Evolutionary conservation across 2,888 invertebrate genomes (phyloP).

Genomic region (Chaitophorus viminalis): DNA sequence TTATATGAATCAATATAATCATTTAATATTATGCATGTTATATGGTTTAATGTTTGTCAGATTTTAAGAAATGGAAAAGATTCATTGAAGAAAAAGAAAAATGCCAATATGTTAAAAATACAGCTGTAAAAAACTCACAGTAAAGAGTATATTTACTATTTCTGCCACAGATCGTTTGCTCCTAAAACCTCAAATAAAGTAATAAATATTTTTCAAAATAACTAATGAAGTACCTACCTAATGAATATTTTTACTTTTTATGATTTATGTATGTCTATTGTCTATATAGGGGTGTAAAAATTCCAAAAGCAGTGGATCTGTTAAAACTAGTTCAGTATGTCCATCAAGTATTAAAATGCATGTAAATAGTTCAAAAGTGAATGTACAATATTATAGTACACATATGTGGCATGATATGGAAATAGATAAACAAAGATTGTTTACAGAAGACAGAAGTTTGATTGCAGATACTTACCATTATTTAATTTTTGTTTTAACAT

Average conservation of each 20-base stretch:
- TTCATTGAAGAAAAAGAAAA: neutral
- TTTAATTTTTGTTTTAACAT: neutral
- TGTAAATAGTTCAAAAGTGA: neutral
- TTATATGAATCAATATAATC: too few species aligned
- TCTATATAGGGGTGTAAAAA: neutral
- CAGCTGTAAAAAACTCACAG: neutral
- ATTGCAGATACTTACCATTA: neutral
- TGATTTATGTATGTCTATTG: neutral
- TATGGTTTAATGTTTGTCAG: too few species aligned
- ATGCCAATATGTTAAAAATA: conserved; percentile 7
- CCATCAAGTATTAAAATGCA: neutral
- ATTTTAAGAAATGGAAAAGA: too few species aligned
- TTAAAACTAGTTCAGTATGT: neutral
- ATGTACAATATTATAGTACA: neutral
- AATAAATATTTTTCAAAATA: neutral
- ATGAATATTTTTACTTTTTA: neutral
- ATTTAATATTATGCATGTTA: too few species aligned
- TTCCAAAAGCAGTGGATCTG: neutral
- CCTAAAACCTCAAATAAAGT: neutral
- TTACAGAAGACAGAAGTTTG: neutral
- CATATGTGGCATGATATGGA: neutral
- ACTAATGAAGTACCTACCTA: too few species aligned
- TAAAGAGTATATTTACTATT: conserved; percentile 11
- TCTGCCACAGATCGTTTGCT: neutral
- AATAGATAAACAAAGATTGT: conserved; percentile 1